Evolutionary conservation across 2,888 invertebrate species (phyloP).

Genomic region (Biston stratarius): DNA sequence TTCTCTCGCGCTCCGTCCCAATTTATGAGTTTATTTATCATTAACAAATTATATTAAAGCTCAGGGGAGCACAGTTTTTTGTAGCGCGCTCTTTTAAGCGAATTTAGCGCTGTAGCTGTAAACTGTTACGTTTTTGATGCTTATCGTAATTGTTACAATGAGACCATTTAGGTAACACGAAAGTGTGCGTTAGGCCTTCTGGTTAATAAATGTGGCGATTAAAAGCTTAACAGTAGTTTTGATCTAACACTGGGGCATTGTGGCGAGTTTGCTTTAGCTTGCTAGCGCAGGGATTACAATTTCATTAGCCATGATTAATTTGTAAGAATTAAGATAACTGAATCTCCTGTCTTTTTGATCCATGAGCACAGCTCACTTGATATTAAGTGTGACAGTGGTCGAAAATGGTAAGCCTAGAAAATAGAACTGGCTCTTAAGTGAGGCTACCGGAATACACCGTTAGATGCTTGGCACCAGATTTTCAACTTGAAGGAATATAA

Average conservation of each 20-base stretch:
- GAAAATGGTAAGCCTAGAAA: too few relatives aligned
- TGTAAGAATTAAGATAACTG: not conserved
- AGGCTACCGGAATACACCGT: too few relatives aligned
- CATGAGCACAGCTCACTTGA: too few relatives aligned
- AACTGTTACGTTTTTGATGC: constrained; percentile 63
- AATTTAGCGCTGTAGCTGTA: constrained; percentile 61
- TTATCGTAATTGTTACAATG: constrained; percentile 69
- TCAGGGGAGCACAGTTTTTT: constrained; percentile 75
- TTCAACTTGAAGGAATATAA: too few relatives aligned
- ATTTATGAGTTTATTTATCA: constrained; percentile 88
- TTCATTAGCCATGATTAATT: not conserved
- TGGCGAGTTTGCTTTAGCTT: not conserved
- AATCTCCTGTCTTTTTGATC: not conserved
- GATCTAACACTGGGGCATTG: constrained; percentile 7
- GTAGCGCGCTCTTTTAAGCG: constrained; percentile 63
- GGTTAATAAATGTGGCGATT: constrained; percentile 30
- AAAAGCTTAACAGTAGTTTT: constrained; percentile 29
- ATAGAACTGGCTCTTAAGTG: too few relatives aligned
- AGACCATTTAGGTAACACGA: constrained; percentile 46
- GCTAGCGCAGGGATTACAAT: not conserved
- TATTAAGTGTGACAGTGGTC: too few relatives aligned
- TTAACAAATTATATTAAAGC: constrained; percentile 87
- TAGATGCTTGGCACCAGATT: too few relatives aligned
- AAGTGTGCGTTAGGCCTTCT: constrained; percentile 38
- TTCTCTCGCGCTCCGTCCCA: constrained; percentile 75